Conservation (phyloP, 2,797 vertebrate species). For the Enteromius anoplus region DNA sequence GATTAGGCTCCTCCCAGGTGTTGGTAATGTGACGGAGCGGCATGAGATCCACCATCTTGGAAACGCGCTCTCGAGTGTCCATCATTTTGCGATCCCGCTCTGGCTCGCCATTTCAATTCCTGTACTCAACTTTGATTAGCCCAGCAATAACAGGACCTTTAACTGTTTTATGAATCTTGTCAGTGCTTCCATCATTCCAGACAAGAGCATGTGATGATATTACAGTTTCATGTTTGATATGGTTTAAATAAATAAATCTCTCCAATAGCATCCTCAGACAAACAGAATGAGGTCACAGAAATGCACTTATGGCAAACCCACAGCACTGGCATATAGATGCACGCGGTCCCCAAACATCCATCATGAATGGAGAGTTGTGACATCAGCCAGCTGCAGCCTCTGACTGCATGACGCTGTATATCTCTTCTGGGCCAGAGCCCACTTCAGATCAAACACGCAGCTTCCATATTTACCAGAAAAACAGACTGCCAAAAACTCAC, state of each 20-base stretch:
- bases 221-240: not conserved
- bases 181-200: not conserved
- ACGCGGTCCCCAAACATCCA: slow-evolving; percentile 12
- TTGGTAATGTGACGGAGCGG: no score
- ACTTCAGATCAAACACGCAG: slow-evolving; percentile 16
- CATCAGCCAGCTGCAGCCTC: slow-evolving; percentile 1
- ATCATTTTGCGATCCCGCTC: no score
- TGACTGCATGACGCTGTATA: not conserved
- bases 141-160: not conserved
- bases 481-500: slow-evolving; percentile 2
- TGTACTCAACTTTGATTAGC: not conserved
- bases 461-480: slow-evolving; percentile 11
- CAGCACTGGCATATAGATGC: slow-evolving; percentile 3
- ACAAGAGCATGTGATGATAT: not conserved
- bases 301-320: slow-evolving; percentile 20
- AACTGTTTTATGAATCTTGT: not conserved
- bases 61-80: no score
- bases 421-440: slow-evolving; percentile 15
- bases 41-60: no score
- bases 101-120: not conserved
- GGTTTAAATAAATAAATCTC: not conserved
- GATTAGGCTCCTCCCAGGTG: no score
- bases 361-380: slow-evolving; percentile 9
- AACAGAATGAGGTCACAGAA: slow-evolving; percentile 33
- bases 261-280: not conserved